phyloP scores from a whole-genome alignment of 2,113 vertebrate genomes.

The Todiramphus saurophagus region DNA sequence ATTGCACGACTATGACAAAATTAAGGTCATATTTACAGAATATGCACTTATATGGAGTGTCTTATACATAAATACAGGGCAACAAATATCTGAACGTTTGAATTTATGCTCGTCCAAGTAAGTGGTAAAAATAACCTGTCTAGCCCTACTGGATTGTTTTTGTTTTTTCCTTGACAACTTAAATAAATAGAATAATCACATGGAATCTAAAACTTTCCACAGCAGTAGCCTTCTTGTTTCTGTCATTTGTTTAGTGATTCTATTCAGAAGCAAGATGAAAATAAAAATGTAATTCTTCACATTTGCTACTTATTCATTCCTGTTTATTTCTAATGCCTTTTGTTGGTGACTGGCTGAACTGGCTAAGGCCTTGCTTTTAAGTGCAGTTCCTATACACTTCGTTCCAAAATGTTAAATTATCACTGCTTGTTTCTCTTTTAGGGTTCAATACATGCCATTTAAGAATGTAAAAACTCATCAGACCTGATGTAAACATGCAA shows the following conservation, averaged over 20 bases:
- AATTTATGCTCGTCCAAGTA: neutral
- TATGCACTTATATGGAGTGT: neutral
- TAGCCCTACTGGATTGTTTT: neutral
- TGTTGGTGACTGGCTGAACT: neutral
- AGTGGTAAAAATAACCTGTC: neutral
- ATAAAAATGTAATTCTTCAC: neutral
- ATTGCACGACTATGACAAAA: neutral
- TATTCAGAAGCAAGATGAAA: neutral
- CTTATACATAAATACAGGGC: neutral
- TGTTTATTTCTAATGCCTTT: neutral
- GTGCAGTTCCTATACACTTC: neutral
- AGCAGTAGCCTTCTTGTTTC: neutral
- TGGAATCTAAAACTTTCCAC: neutral
- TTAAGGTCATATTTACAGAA: neutral
- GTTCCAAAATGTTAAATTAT: conserved; percentile 3
- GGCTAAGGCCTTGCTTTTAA: neutral
- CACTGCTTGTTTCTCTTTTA: conserved; percentile 14
- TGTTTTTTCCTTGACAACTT: neutral
- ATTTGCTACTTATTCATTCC: neutral
- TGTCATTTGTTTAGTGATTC: neutral
- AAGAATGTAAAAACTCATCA: conserved; percentile 15
- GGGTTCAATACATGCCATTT: neutral
- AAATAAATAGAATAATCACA: neutral
- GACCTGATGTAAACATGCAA: neutral
- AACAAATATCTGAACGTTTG: neutral